phyloP scores from a whole-genome alignment of 1,140 invertebrate species.

The Amyelois transitella region DNA sequence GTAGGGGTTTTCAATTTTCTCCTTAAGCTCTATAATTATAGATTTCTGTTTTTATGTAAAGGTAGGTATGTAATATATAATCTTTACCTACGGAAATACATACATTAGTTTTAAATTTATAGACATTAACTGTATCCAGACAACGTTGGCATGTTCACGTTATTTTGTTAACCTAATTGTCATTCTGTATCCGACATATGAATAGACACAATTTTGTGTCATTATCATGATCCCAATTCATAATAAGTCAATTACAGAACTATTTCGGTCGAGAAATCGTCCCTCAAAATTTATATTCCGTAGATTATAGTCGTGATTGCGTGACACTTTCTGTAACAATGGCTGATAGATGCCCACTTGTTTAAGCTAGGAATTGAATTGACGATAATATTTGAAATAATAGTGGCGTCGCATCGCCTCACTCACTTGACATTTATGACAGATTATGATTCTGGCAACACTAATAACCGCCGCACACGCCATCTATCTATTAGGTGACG shows the following conservation, averaged over 20 bases:
- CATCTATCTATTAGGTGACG: conserved; percentile 65
- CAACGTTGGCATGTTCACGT: neutral
- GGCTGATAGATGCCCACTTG: conserved; percentile 43
- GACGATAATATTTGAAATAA: conserved; percentile 58
- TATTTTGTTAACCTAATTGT: neutral
- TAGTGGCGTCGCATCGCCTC: conserved; percentile 40
- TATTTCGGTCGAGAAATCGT: conserved; percentile 25
- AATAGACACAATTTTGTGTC: conserved; percentile 16
- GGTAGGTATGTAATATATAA: neutral
- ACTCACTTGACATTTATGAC: conserved; percentile 64
- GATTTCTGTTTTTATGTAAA: neutral
- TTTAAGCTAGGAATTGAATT: conserved; percentile 49
- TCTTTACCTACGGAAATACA: no score
- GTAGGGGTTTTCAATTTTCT: no score
- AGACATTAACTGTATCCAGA: no score
- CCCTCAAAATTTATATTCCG: conserved; percentile 28
- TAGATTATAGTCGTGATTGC: conserved; percentile 43
- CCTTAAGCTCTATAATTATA: no score
- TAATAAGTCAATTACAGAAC: conserved; percentile 42
- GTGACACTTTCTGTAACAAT: conserved; percentile 54
- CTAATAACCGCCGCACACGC: conserved; percentile 62
- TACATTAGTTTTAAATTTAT: no score
- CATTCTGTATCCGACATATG: conserved; percentile 3
- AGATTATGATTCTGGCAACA: conserved; percentile 58
- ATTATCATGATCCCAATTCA: conserved; percentile 25